Evolutionary conservation across 2,797 vertebrate genomes (phyloP).

Genomic region (Gallinago nigripennis): DNA sequence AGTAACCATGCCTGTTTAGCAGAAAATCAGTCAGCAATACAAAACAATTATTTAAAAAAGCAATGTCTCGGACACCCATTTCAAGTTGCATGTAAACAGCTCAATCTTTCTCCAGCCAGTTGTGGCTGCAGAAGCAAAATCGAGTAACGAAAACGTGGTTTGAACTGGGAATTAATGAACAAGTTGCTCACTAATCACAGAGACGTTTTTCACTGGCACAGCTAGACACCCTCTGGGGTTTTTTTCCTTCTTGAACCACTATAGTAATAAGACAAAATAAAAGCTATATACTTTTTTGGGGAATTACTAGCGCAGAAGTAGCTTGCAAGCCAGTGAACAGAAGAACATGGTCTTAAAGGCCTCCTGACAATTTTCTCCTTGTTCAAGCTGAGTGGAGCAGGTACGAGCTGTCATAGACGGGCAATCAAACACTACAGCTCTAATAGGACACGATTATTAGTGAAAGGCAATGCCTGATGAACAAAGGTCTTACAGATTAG

Average conservation of each 20-base stretch:
- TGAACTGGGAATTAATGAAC: neutral
- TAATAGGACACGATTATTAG: neutral
- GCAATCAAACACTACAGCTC: neutral
- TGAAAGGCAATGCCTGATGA: neutral
- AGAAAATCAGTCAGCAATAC: slow-evolving; percentile 23
- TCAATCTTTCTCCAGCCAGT: slow-evolving; percentile 50
- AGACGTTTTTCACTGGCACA: neutral
- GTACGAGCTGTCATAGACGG: neutral
- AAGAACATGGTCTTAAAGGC: neutral
- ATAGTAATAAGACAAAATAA: neutral
- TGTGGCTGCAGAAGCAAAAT: slow-evolving; percentile 7
- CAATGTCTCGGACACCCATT: neutral
- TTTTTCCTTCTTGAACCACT: neutral
- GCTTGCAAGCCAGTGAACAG: neutral
- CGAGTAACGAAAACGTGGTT: neutral
- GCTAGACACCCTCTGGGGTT: neutral
- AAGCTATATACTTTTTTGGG: neutral
- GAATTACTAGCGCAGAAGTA: neutral
- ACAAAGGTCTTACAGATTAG: neutral
- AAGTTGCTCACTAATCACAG: neutral
- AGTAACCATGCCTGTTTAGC: neutral
- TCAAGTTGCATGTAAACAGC: slow-evolving; percentile 27
- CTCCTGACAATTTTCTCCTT: neutral
- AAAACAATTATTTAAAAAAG: neutral
- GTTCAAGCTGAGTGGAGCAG: neutral